Evolutionary conservation across 2,888 invertebrate species (phyloP), one percentile per base, ranked within the genome.

Genomic region (Drosophila pseudotalamancana): DNA sequence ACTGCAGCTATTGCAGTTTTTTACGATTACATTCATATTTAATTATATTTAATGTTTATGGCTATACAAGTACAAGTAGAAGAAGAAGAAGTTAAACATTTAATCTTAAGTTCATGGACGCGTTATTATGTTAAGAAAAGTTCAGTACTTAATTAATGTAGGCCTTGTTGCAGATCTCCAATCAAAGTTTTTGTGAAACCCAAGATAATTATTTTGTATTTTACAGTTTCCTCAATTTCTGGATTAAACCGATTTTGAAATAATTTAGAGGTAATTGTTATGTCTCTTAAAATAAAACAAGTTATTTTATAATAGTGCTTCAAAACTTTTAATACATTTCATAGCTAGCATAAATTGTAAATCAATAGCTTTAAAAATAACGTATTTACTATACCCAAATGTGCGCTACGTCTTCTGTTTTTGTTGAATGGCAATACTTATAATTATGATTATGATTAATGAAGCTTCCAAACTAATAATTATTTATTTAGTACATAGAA

Each of bases 1-100:
- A 50, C 46, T 39, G 11, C 39, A 46, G 35, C 27, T 62, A 39
- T 54, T 69, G 39, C 37, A 35, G 12, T 34, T 49, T 53, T 40
- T 43, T 42, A 40, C 54, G 12, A 16, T 21, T 27, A 34, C n/a
- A 8, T 16, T 16, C 27, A 8, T 14, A 45, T 34, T 43, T 12
- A 29, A 50, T 37, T 21, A 14, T 4, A 18, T 16, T 16, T 32
- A 32, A 39, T 34, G 39, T 9, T n/a, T 14, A 35, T 19, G 25
- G 4, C 40, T 18, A 16, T 31, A 59, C 27, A 23, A 59, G 18
- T 11, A 11, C 14, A 14, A 39, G 59, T 39, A 21, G 27, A 3
- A 25, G 31, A 39, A 23, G 9, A 29, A 14, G 18, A 39, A 29
- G 18, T 1, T 18, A 11, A 11, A 4, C 16, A 1, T 27, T 42